Conservation (phyloP, 2,888 invertebrate species). For the Serrognathus titanus region DNA sequence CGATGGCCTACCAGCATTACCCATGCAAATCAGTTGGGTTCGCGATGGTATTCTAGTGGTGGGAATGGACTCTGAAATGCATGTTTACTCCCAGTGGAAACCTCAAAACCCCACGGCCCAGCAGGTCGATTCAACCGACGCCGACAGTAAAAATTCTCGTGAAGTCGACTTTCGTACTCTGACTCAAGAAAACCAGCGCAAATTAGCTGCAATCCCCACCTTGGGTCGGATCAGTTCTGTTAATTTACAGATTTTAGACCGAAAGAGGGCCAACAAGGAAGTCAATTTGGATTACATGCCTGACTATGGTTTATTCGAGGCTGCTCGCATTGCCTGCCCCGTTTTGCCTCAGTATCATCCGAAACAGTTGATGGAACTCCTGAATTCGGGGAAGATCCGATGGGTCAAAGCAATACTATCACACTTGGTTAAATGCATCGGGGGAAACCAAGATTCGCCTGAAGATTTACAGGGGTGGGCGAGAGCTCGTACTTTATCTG, state of each 20-base stretch:
- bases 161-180: conserved; percentile 67
- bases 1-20: conserved; percentile 92
- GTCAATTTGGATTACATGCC: conserved; percentile 77
- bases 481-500: conserved; percentile 82
- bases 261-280: conserved; percentile 56
- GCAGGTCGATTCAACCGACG: conserved; percentile 60
- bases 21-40: conserved; percentile 99
- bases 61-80: conserved; percentile 99
- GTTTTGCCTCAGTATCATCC: conserved; percentile 99
- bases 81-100: conserved; percentile 98
- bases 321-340: conserved; percentile 94
- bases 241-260: conserved; percentile 74
- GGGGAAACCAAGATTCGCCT: conserved; percentile 51
- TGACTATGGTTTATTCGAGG: conserved; percentile 93
- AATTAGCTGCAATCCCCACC: conserved; percentile 70
- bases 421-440: conserved; percentile 82
- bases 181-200: conserved; percentile 65
- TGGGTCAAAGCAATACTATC: conserved; percentile 98
- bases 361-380: conserved; percentile 94
- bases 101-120: conserved; percentile 53
- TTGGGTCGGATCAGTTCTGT: conserved; percentile 81
- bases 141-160: conserved; percentile 58
- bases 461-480: conserved; percentile 67
- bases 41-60: conserved; percentile 96
- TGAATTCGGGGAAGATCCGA: conserved; percentile 96